Conservation (phyloP, 2,888 invertebrate species). For the Pachymerium ferrugineum region DNA sequence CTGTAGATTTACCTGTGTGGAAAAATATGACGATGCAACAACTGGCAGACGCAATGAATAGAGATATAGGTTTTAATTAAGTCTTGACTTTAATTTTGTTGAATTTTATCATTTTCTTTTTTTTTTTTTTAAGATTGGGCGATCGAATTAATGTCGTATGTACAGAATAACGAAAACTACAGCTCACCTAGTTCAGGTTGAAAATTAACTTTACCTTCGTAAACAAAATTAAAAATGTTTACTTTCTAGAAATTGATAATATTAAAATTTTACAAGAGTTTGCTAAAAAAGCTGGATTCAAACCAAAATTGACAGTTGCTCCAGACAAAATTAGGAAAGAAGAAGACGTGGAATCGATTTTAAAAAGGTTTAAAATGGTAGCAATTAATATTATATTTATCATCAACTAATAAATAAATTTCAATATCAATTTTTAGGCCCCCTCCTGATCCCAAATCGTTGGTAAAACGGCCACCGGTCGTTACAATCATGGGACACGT, state of each 20-base stretch:
- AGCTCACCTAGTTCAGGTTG: conserved; percentile 52
- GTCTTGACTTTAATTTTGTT: no score
- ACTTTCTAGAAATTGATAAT: conserved; percentile 55
- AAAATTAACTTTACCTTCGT: neutral
- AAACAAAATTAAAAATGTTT: neutral
- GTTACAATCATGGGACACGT: conserved; percentile 99
- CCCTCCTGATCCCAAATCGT: conserved; percentile 59
- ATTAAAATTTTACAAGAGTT: conserved; percentile 61
- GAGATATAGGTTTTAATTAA: conserved; percentile 57
- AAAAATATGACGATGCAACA: conserved; percentile 72
- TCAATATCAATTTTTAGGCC: conserved; percentile 55
- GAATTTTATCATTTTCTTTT: neutral
- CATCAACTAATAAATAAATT: neutral
- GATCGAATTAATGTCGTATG: conserved; percentile 62
- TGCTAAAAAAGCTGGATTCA: conserved; percentile 62
- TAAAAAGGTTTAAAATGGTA: conserved; percentile 41
- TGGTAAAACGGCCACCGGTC: conserved; percentile 77
- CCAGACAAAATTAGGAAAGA: conserved; percentile 50
- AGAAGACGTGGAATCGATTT: conserved; percentile 46
- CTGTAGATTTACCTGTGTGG: conserved; percentile 63
- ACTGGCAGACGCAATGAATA: conserved; percentile 60
- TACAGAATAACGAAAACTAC: conserved; percentile 56
- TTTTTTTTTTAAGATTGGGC: conserved; percentile 57
- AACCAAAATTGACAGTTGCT: conserved; percentile 56
- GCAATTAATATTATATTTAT: conserved; percentile 35